phyloP scores from a whole-genome alignment of 2,888 invertebrate genomes.

The Xanthia togata region DNA sequence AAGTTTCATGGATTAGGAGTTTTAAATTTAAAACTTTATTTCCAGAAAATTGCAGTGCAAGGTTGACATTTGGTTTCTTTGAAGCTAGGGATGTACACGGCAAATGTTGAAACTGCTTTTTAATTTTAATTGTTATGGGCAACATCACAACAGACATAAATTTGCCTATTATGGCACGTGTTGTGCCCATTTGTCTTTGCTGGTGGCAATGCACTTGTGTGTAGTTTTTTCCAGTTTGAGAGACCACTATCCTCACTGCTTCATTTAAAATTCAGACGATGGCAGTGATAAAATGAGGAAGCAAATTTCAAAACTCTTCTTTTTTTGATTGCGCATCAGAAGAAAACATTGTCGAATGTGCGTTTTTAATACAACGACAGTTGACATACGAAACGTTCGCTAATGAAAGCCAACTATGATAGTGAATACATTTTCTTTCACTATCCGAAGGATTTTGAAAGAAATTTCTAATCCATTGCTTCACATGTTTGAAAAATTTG shows the following conservation, averaged over 20 bases:
- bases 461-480: no score
- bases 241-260: no score
- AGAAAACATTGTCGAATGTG: not conserved
- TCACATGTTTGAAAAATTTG: no score
- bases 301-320: not conserved
- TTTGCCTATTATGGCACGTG: not conserved
- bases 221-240: not conserved
- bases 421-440: no score
- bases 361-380: not conserved
- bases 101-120: not conserved
- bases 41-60: slow-evolving; percentile 8
- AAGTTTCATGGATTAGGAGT: not conserved
- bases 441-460: no score
- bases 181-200: not conserved
- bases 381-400: not conserved
- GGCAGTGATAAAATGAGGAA: not conserved
- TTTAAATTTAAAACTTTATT: slow-evolving; percentile 11
- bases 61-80: slow-evolving; percentile 12
- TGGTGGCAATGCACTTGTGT: not conserved
- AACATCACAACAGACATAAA: not conserved
- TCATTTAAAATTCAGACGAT: not conserved
- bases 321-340: not conserved
- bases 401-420: no score
- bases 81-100: not conserved
- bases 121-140: not conserved